Percentiles rank a stretch among this genome's conserved stretches.
Conservation (phyloP, 2,113 vertebrate genomes). For the Noctilio leporinus region DNA sequence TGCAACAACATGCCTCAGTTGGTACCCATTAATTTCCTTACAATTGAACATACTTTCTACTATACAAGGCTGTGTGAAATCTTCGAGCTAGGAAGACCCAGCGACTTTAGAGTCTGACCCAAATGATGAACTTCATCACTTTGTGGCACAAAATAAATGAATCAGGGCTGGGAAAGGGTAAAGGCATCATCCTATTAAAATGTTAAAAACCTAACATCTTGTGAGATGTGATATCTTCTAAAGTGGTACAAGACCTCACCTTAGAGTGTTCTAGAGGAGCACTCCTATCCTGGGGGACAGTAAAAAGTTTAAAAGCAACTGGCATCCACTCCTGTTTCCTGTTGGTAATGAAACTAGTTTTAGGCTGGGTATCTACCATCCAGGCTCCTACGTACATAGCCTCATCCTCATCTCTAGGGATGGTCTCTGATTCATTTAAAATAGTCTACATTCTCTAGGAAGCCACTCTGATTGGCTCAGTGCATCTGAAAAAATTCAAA, state of each 20-base stretch:
- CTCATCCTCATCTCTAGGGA: neutral
- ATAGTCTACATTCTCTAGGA: neutral
- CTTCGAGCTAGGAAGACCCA: neutral
- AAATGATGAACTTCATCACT: slow-evolving; percentile 22
- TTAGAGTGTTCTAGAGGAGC: neutral
- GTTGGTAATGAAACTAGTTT: neutral
- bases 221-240: slow-evolving; percentile 9
- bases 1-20: neutral
- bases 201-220: neutral
- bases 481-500: neutral
- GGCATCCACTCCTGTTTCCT: neutral
- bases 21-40: slow-evolving; percentile 15
- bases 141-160: slow-evolving; percentile 44
- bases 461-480: neutral
- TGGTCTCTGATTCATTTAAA: neutral
- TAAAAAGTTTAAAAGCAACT: neutral
- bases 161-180: neutral
- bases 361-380: neutral
- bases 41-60: neutral
- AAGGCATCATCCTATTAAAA: slow-evolving; percentile 47
- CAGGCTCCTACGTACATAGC: neutral
- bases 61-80: neutral
- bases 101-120: neutral
- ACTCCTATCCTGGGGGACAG: neutral
- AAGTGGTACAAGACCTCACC: neutral